These are phyloP conservation scores for Vireo altiloquus DNA, from an alignment of 2,113 vertebrate genomes.

Conservation along the genomic window DNA sequence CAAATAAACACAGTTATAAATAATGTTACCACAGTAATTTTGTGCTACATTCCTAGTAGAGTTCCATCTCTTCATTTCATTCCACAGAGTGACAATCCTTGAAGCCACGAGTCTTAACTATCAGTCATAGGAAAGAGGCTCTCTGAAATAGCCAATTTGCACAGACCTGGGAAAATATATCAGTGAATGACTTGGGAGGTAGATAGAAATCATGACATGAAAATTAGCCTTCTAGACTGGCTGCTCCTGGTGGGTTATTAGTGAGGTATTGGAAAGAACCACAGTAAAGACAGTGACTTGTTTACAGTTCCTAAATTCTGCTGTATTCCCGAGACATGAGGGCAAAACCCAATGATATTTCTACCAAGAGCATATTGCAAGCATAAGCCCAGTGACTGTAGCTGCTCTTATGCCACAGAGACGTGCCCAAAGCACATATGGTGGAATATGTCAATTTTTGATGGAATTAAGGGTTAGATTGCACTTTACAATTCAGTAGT, in stretches of 20 bases:
- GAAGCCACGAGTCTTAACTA: background rate
- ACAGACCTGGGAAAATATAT: background rate
- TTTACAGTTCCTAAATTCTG: background rate
- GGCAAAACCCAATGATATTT: background rate
- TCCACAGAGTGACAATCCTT: background rate
- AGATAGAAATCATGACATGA: background rate
- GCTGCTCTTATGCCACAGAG: background rate
- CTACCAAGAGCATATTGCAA: background rate
- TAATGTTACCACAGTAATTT: background rate
- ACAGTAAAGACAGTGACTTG: background rate
- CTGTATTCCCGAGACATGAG: background rate
- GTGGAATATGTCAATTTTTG: background rate
- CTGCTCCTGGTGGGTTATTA: background rate
- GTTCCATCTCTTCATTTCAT: background rate
- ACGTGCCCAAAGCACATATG: accelerated
- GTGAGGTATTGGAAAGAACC: background rate
- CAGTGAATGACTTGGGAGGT: background rate
- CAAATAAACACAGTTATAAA: background rate
- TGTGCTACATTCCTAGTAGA: background rate
- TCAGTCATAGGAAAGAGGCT: background rate
- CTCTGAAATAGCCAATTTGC: background rate
- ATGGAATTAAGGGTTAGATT: background rate
- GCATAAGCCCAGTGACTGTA: background rate
- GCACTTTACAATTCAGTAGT: background rate
- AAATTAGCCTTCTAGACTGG: background rate